Percentiles rank a stretch among this genome's conserved stretches.
These are phyloP conservation scores for Phalacrocorax carbo DNA, from an alignment of 2,113 vertebrate species.

Conservation along the genomic window DNA sequence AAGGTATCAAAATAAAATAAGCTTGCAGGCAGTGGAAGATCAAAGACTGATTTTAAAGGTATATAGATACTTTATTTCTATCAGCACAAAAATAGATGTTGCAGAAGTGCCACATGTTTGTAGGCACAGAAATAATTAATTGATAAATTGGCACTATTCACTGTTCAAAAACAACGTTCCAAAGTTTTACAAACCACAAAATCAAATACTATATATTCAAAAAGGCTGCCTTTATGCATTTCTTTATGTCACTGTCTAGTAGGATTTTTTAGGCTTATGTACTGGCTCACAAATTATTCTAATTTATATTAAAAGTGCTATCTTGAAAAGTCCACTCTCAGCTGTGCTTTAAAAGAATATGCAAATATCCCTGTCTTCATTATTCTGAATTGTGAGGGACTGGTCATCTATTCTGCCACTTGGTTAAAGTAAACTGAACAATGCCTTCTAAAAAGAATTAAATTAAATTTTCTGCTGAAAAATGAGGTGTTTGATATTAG, in stretches of 20 bases:
- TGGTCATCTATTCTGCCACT: background rate
- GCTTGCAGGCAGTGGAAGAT: background rate
- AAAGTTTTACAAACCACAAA: background rate
- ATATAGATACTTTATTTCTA: background rate
- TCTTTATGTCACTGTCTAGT: background rate
- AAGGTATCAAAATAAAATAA: background rate
- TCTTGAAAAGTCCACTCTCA: background rate
- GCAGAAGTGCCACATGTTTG: background rate
- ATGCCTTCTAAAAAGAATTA: background rate
- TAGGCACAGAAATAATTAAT: background rate
- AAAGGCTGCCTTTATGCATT: background rate
- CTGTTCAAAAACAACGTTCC: background rate
- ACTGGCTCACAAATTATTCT: background rate
- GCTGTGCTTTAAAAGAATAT: background rate
- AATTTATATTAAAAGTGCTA: background rate
- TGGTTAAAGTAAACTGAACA: background rate
- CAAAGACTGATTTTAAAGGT: background rate
- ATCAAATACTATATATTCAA: background rate
- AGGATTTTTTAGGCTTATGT: background rate
- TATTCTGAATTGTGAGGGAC: background rate
- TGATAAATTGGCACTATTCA: background rate
- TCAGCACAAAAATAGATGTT: background rate
- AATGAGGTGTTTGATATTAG: background rate
- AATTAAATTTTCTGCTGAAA: constrained; percentile 29
- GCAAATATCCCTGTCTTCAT: background rate